Conservation (phyloP, 2,888 invertebrate species). For the Sipha maydis region DNA sequence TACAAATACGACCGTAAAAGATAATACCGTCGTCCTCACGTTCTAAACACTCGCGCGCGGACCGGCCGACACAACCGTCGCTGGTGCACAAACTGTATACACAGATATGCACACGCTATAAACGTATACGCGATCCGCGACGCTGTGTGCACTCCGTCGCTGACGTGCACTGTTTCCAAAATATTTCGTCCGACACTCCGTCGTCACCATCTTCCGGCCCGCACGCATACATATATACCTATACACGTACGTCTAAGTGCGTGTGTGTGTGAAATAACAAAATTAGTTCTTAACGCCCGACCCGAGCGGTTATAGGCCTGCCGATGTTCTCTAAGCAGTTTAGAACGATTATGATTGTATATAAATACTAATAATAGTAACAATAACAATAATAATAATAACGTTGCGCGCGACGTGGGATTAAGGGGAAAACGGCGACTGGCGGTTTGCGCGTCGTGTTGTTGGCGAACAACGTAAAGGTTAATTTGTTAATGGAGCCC, state of each 20-base stretch:
- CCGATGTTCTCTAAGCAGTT: neutral
- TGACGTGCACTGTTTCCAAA: conserved; percentile 3
- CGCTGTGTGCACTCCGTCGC: neutral
- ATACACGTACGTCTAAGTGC: too few species aligned
- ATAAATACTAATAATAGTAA: conserved; percentile 3
- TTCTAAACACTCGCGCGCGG: too few species aligned
- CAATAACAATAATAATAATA: neutral
- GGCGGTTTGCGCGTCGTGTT: neutral
- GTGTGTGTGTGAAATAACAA: too few species aligned
- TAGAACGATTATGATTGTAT: neutral
- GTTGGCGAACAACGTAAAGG: conserved; percentile 55
- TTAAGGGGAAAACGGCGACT: neutral
- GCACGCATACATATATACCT: neutral
- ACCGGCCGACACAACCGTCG: too few species aligned
- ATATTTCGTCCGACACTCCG: neutral
- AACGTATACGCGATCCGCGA: too few species aligned
- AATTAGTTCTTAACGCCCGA: neutral
- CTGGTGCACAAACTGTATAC: too few species aligned
- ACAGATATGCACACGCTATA: too few species aligned
- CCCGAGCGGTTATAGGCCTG: neutral
- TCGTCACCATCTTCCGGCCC: neutral
- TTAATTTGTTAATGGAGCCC: conserved; percentile 61
- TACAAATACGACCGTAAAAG: neutral
- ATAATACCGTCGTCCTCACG: neutral
- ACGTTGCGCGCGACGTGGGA: neutral